Base-by-base conservation (phyloP, 2,888 invertebrate genomes). In the Andrena hattorfiana region DNA sequence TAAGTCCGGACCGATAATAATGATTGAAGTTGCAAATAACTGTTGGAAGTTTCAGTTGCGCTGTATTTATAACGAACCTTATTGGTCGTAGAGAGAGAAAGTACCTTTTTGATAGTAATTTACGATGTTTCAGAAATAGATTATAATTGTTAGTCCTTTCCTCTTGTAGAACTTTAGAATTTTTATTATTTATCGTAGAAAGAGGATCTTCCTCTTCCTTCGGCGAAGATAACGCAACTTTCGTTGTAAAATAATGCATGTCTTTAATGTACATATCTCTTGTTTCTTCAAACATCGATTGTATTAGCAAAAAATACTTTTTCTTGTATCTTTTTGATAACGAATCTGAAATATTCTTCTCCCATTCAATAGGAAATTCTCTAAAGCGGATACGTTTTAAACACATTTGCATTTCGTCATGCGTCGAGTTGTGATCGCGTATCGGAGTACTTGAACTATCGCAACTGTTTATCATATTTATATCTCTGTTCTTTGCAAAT, bases 21-120 rank as follows among this genome's bases (percentile, higher is more conserved):
- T 64, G 20, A 10, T 90, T 84, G 35, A 94, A 94, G 77, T 94
- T 90, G 51, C 94, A 92, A 0, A 95, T 92, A 7, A 93, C 81
- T 1, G 86, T 60, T 0, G 95, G 95, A 59, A 95, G 92, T 64
- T 94, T 94, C 0, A 84, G 30, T 32, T 92, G 93, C 1, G 94
- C 90, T 16, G 83, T 86, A 8, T 88, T 85, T 16, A 91, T 86
- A 5, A 94, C 91, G 26, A 74, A 76, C 76, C 84, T 87, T 26
- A 93, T 89, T 28, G 92, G 69, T 13, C 83, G 81, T 71, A 92
- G 89, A 0, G 89, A 90, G 30, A 93, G 87, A 64, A 91, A 92
- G 84, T 93, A 93, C 69, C 81, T 91, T 62, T 87, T 87, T 0
- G 23, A 35, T 0, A 93, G 81, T 1, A 74, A 51, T 62, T 78